Percentiles rank a stretch among this genome's conserved stretches.
These are phyloP conservation scores for Polymixis lichenea DNA, from an alignment of 2,888 invertebrate genomes.

Conservation along the genomic window DNA sequence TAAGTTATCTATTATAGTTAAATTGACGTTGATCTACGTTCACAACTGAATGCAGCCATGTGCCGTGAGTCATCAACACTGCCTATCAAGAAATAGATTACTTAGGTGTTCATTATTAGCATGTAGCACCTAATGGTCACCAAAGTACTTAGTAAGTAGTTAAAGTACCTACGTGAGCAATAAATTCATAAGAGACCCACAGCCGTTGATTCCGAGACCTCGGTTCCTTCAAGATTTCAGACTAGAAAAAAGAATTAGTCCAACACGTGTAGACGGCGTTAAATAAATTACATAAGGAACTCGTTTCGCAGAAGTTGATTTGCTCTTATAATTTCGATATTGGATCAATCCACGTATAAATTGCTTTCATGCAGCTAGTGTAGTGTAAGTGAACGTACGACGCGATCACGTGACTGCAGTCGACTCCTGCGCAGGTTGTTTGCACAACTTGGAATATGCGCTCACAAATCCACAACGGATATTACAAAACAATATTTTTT, in stretches of 20 bases:
- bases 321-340: constrained; percentile 17
- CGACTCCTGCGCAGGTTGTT: constrained; percentile 65
- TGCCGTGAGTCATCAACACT: constrained; percentile 10
- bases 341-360: constrained; percentile 36
- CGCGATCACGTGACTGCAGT: constrained; percentile 67
- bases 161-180: neutral
- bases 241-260: neutral
- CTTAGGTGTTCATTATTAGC: neutral
- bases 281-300: constrained; percentile 12
- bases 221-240: neutral
- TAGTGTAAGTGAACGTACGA: constrained; percentile 57
- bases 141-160: neutral
- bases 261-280: neutral
- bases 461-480: constrained; percentile 45
- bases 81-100: constrained; percentile 7
- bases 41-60: neutral
- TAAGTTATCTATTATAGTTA: constrained; percentile 48
- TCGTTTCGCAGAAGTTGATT: constrained; percentile 2
- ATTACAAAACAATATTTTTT: constrained; percentile 32
- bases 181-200: neutral
- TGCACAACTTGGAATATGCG: constrained; percentile 67
- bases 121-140: neutral
- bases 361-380: constrained; percentile 51
- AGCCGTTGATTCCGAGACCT: neutral
- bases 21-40: constrained; percentile 16